phyloP scores from a whole-genome alignment of 2,113 vertebrate genomes.

The Phaetusa simplex region DNA sequence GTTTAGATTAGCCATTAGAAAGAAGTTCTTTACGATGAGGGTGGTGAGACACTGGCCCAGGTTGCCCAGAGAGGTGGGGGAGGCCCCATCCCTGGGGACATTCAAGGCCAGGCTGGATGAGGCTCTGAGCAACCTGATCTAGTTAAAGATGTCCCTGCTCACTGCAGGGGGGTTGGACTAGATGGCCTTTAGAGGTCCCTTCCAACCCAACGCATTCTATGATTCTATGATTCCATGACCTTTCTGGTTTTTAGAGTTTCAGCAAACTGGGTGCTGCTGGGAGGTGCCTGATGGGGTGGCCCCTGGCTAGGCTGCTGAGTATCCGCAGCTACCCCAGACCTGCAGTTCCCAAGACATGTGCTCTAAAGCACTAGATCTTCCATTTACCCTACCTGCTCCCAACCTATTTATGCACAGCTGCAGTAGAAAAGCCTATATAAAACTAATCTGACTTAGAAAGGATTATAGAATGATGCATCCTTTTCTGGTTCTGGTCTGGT shows the following conservation, averaged over 20 bases:
- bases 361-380: not conserved
- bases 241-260: not conserved
- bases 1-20: too few relatives aligned
- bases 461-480: not conserved
- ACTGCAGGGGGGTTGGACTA: too few relatives aligned
- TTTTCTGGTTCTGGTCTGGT: not conserved
- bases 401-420: not conserved
- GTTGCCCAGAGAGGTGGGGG: too few relatives aligned
- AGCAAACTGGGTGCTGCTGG: not conserved
- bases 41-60: too few relatives aligned
- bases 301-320: not conserved
- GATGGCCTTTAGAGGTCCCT: too few relatives aligned
- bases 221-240: too few relatives aligned
- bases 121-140: too few relatives aligned
- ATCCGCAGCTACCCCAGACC: not conserved
- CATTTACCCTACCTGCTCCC: not conserved
- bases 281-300: not conserved
- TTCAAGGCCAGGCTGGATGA: too few relatives aligned
- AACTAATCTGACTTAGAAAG: not conserved
- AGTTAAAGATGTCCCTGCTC: too few relatives aligned
- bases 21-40: too few relatives aligned
- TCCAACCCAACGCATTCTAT: too few relatives aligned
- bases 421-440: not conserved
- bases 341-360: not conserved
- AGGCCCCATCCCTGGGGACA: too few relatives aligned